Percentiles rank a stretch among this genome's conserved stretches.
Conservation (phyloP, 2,113 vertebrate genomes). For the Chionomys nivalis region DNA sequence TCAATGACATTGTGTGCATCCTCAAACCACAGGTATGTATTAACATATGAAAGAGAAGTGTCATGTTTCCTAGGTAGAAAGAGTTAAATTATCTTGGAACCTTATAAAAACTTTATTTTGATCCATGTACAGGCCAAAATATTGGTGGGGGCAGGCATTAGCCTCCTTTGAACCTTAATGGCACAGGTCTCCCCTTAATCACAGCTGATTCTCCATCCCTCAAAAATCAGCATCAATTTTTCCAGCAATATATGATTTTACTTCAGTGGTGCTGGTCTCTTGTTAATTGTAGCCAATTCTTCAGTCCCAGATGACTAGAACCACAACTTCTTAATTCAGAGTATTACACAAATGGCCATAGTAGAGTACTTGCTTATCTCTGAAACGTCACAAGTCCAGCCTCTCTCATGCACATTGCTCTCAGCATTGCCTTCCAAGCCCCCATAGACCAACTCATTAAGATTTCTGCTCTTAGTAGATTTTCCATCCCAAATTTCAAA, state of each 20-base stretch:
- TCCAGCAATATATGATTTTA: neutral
- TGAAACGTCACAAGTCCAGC: neutral
- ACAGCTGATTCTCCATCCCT: neutral
- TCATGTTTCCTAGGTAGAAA: neutral
- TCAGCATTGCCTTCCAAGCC: neutral
- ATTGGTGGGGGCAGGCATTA: neutral
- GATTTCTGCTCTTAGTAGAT: neutral
- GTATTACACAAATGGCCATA: neutral
- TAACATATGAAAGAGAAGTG: neutral
- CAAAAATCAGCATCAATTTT: neutral
- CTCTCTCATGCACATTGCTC: neutral
- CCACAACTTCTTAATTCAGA: neutral
- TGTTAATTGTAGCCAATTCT: neutral
- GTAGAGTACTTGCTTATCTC: neutral
- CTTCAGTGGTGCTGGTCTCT: neutral
- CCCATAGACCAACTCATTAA: neutral
- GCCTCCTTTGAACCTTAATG: neutral
- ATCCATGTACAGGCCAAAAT: neutral
- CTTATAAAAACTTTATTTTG: neutral
- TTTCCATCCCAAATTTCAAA: neutral
- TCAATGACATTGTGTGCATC: neutral
- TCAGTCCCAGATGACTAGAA: no score
- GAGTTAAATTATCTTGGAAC: neutral
- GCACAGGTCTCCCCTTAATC: neutral
- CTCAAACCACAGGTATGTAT: neutral